A percentile compares a stretch with the other conserved stretches of the same genome.
phyloP scores from a whole-genome alignment of 1,140 invertebrate genomes.

The Drosophila varians region DNA sequence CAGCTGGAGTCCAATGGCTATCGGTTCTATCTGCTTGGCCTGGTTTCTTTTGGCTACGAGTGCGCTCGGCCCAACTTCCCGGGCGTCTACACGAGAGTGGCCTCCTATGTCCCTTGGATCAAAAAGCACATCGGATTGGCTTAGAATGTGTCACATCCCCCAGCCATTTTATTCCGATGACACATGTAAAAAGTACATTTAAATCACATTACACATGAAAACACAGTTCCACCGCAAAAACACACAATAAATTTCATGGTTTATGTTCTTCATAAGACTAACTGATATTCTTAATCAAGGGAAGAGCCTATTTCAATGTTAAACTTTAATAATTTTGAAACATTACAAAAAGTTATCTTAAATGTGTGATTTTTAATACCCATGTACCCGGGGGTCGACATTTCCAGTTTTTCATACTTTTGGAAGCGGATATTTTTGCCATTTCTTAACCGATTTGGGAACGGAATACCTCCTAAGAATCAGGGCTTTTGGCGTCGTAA shows the following conservation, averaged over 20 bases:
- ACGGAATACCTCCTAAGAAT: too few species aligned
- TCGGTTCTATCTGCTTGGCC: conserved; percentile 85
- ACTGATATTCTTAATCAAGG: neutral
- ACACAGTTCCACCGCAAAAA: conserved; percentile 20
- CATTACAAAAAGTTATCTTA: too few species aligned
- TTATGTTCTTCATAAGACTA: conserved; percentile 25
- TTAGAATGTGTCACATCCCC: conserved; percentile 15
- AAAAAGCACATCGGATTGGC: conserved; percentile 36
- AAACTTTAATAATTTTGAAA: too few species aligned
- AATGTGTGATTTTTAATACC: too few species aligned
- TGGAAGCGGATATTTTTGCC: too few species aligned
- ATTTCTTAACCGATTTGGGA: too few species aligned
- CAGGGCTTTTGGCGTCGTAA: too few species aligned
- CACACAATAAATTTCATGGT: conserved; percentile 35
- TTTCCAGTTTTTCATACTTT: too few species aligned
- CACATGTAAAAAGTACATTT: conserved; percentile 1
- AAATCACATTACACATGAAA: conserved; percentile 7
- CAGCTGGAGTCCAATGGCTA: conserved; percentile 57
- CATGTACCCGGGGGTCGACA: too few species aligned
- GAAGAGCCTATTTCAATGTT: too few species aligned
- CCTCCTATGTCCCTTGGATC: conserved; percentile 82
- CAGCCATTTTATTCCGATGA: neutral
- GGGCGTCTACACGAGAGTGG: conserved; percentile 88
- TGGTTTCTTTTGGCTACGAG: conserved; percentile 89
- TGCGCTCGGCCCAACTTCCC: conserved; percentile 88